These are phyloP conservation scores for Mesitornis unicolor DNA, from an alignment of 2,113 vertebrate species.

Conservation along the genomic window DNA sequence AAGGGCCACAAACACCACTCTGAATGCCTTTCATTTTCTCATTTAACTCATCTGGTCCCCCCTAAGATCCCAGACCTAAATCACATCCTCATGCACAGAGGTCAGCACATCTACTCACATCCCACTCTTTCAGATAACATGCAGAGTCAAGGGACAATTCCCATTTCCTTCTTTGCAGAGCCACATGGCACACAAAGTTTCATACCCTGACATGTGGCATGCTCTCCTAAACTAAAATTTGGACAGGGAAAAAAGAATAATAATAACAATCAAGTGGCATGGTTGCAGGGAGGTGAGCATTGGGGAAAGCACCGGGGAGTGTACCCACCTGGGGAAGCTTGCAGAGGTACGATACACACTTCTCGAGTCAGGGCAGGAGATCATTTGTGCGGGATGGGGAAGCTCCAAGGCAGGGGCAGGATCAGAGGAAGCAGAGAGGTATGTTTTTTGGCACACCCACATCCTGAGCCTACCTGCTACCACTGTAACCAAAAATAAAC, in stretches of 20 bases:
- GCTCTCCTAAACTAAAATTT: background rate
- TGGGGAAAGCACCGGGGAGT: accelerated
- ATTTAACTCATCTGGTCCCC: background rate
- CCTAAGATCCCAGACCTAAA: background rate
- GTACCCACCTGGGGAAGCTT: background rate
- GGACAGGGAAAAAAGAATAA: background rate
- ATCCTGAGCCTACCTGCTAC: background rate
- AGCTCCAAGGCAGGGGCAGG: background rate
- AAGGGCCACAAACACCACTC: background rate
- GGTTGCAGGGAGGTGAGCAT: accelerated
- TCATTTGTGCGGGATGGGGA: background rate
- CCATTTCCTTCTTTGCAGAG: background rate
- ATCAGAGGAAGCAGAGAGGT: background rate
- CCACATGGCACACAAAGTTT: accelerated
- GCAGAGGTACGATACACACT: background rate
- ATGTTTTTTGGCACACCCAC: background rate
- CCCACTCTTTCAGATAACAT: background rate
- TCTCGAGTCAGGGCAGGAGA: accelerated
- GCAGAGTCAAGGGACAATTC: background rate
- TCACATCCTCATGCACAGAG: background rate
- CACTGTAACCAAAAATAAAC: background rate
- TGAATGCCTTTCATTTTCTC: background rate
- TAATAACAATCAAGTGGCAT: accelerated
- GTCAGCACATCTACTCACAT: background rate
- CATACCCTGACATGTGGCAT: too few relatives aligned